Evolutionary conservation across 2,113 vertebrate species (phyloP).

Genomic region (Calypte anna): DNA sequence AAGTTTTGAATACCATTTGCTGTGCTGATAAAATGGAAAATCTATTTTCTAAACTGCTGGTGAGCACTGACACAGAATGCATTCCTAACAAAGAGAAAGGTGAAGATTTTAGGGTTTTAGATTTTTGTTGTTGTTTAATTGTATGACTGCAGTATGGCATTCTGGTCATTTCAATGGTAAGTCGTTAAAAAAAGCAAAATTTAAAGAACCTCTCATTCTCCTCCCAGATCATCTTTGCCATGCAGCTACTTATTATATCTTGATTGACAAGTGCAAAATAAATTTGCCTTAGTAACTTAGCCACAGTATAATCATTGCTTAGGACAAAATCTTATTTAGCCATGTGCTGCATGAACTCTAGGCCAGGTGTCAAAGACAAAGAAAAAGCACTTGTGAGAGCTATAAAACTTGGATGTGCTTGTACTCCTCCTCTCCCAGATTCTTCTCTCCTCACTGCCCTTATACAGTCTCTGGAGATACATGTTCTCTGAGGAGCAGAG

Average conservation of each 20-base stretch:
- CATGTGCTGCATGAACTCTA: neutral
- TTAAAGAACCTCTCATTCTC: neutral
- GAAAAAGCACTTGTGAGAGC: neutral
- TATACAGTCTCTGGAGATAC: fast-evolving
- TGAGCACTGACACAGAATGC: neutral
- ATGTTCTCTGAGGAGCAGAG: neutral
- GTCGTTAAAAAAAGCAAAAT: neutral
- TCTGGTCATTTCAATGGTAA: neutral
- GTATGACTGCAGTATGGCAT: neutral
- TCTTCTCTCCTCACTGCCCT: neutral
- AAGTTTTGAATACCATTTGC: neutral
- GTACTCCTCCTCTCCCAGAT: neutral
- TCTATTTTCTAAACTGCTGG: neutral
- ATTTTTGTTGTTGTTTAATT: neutral
- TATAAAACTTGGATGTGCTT: neutral
- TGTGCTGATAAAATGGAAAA: neutral
- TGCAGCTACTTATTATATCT: neutral
- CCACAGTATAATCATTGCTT: neutral
- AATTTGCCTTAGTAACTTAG: neutral
- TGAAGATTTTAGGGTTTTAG: neutral
- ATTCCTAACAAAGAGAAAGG: neutral
- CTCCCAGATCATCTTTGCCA: neutral
- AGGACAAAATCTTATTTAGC: neutral
- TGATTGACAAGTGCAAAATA: neutral
- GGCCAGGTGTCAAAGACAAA: neutral